These are phyloP conservation scores for Heteronetta atricapilla DNA, from an alignment of 2,113 vertebrate genomes.

Conservation along the genomic window DNA sequence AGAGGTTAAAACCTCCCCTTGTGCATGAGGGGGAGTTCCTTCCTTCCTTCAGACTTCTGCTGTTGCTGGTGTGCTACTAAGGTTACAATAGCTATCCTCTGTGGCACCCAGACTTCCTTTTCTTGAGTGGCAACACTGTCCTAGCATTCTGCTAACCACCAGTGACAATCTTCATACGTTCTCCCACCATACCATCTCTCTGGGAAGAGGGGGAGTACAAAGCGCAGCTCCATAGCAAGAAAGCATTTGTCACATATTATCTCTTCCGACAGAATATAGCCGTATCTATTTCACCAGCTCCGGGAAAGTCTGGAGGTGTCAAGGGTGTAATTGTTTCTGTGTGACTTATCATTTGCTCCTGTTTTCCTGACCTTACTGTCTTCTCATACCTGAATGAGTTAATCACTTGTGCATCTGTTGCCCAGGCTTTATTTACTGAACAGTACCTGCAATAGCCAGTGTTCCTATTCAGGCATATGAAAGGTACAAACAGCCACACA, in stretches of 20 bases:
- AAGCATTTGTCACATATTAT: not conserved
- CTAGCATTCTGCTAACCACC: not conserved
- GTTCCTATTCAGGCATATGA: not conserved
- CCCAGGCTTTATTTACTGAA: conserved; percentile 28
- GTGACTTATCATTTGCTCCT: not conserved
- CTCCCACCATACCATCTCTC: not conserved
- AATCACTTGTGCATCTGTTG: not conserved
- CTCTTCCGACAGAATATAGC: not conserved
- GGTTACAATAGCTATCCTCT: not conserved
- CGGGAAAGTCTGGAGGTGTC: not conserved
- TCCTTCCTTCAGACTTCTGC: not conserved
- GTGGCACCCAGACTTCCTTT: not conserved
- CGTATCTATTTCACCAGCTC: not conserved
- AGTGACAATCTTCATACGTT: not conserved
- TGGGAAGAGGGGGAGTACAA: not conserved
- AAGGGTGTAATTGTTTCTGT: not conserved
- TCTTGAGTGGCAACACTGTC: not conserved
- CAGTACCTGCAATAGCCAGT: not conserved
- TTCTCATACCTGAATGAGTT: not conserved
- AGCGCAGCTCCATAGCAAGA: not conserved
- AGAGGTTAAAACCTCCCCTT: not conserved
- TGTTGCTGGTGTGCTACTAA: not conserved
- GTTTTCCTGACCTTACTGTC: not conserved
- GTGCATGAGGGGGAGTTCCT: not conserved
- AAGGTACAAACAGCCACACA: not conserved